phyloP scores from a whole-genome alignment of 2,888 invertebrate genomes.

The Sussaba pulchella region DNA sequence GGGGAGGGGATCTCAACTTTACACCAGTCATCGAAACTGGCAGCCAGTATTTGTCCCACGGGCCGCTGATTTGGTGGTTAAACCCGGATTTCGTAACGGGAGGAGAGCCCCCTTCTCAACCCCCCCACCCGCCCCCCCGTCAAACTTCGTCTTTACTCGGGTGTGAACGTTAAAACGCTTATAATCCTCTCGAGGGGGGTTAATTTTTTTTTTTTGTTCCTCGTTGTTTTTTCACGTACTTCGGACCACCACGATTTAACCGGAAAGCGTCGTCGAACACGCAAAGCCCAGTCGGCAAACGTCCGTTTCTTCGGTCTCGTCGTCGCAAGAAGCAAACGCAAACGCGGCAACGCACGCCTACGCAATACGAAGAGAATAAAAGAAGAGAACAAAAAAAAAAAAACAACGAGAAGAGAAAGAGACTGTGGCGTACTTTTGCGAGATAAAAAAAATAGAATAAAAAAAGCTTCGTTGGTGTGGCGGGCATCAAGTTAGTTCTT shows the following conservation, averaged over 20 bases:
- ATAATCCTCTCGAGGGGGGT: constrained; percentile 59
- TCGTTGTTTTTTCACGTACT: too few relatives aligned
- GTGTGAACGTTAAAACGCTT: constrained; percentile 68
- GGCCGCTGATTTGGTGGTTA: constrained; percentile 74
- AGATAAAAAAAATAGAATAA: constrained; percentile 46
- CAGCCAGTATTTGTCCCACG: constrained; percentile 78
- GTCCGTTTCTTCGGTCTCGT: too few relatives aligned
- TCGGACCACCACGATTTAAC: too few relatives aligned
- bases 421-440: constrained; percentile 36
- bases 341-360: constrained; percentile 23
- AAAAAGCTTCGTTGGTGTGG: constrained; percentile 51
- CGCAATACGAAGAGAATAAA: constrained; percentile 22
- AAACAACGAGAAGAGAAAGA: constrained; percentile 38
- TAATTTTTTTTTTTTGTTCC: too few relatives aligned
- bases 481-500: constrained; percentile 62
- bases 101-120: too few relatives aligned
- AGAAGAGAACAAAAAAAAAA: constrained; percentile 1
- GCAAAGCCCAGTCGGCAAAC: too few relatives aligned
- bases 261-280: too few relatives aligned
- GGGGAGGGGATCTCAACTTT: constrained; percentile 75
- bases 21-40: constrained; percentile 78
- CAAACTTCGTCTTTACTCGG: constrained; percentile 53
- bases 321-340: too few relatives aligned
- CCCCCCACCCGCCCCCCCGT: too few relatives aligned
- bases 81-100: constrained; percentile 66